A percentile compares a stretch with the other conserved stretches of the same genome.
Conservation (phyloP, 2,888 invertebrate species). For the Microctonus aethiopoides region DNA sequence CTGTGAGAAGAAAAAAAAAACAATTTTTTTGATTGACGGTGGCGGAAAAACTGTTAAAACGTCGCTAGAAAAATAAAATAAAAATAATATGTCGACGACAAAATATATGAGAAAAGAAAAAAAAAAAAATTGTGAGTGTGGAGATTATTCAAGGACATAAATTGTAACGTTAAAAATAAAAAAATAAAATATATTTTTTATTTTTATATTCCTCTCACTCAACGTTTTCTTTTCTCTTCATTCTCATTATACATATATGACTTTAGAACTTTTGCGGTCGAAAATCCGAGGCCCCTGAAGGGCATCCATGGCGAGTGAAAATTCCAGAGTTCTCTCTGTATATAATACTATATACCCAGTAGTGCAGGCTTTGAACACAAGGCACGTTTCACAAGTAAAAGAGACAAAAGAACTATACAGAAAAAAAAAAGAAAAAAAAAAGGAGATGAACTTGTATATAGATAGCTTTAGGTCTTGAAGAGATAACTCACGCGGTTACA, state of each 20-base stretch:
- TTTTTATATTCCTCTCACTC: background rate
- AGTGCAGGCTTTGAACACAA: background rate
- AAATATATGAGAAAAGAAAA: background rate
- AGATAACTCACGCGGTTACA: constrained; percentile 20
- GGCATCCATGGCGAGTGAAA: background rate
- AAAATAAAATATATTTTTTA: too few species aligned
- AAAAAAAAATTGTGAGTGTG: background rate
- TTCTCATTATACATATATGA: background rate
- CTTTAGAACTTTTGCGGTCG: constrained; percentile 2
- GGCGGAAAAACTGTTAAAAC: constrained; percentile 12
- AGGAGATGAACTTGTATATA: background rate
- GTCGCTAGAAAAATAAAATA: background rate
- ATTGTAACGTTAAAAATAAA: background rate
- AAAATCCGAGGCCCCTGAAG: background rate
- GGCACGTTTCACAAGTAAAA: background rate
- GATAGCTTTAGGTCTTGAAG: background rate
- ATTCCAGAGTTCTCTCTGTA: background rate
- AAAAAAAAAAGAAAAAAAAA: too few species aligned
- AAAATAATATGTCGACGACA: background rate
- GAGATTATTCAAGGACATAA: background rate
- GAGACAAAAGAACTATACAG: too few species aligned
- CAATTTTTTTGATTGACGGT: constrained; percentile 42
- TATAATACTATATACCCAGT: too few species aligned
- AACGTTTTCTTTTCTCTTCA: background rate
- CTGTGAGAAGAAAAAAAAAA: constrained; percentile 31